Evolutionary conservation across 2,113 vertebrate species (phyloP).

Genomic region (Gnathonemus echidnorhynchus): DNA sequence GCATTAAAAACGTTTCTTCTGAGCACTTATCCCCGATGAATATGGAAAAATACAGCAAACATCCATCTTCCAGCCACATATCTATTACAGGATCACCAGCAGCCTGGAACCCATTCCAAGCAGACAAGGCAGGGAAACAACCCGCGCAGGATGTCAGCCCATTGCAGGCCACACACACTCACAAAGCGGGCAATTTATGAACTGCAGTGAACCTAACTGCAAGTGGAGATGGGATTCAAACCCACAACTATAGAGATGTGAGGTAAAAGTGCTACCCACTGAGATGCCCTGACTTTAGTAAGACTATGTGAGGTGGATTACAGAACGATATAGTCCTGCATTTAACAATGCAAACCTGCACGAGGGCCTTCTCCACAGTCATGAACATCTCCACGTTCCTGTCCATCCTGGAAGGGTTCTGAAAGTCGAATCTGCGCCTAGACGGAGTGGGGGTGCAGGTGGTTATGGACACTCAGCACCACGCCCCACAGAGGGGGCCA

Average conservation of each 20-base stretch:
- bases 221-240: not conserved
- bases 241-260: not conserved
- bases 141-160: not conserved
- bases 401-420: constrained; percentile 96
- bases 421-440: constrained; percentile 92
- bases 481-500: not conserved
- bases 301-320: not conserved
- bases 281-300: not conserved
- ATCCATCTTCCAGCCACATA: not conserved
- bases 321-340: not conserved
- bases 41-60: not conserved
- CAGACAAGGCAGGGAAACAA: not conserved
- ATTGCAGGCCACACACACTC: not conserved
- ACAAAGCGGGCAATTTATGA: not conserved
- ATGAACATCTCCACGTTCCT: constrained; percentile 98
- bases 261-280: not conserved
- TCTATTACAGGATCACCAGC: not conserved
- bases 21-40: not conserved
- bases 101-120: not conserved
- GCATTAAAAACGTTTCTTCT: not conserved
- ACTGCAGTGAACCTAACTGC: not conserved
- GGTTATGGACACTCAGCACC: not conserved
- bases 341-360: constrained; percentile 74
- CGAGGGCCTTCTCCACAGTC: constrained; percentile 92
- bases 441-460: not conserved